Evolutionary conservation across 2,797 vertebrate genomes (phyloP).

Genomic region (Dicrostonyx torquatus): DNA sequence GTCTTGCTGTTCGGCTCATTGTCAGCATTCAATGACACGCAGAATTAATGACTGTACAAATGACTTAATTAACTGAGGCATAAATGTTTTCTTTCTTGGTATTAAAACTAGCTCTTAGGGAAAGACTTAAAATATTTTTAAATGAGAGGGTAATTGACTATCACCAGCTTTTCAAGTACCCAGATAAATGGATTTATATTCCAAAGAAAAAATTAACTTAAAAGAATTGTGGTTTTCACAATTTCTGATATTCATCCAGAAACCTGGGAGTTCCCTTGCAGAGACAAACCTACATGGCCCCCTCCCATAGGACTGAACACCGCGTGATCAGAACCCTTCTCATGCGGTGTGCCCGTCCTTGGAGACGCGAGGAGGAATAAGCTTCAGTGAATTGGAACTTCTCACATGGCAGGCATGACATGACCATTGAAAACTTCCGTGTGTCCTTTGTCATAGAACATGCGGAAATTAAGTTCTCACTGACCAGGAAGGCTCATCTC

Average conservation of each 20-base stretch:
- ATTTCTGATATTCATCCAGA: neutral
- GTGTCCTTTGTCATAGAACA: neutral
- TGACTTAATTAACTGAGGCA: neutral
- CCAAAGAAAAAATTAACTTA: constrained; percentile 26
- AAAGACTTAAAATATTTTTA: constrained; percentile 62
- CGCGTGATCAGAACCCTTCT: neutral
- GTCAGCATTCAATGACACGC: neutral
- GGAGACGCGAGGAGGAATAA: neutral
- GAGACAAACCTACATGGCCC: neutral
- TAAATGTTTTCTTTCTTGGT: constrained; percentile 47
- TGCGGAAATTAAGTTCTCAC: neutral
- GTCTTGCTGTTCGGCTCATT: neutral
- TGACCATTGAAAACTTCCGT: neutral
- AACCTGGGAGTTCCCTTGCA: neutral
- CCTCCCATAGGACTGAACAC: neutral
- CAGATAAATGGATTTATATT: constrained; percentile 9
- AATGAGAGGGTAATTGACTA: constrained; percentile 44
- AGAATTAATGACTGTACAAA: constrained; percentile 7
- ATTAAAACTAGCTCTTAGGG: constrained; percentile 50
- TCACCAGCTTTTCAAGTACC: constrained; percentile 20
- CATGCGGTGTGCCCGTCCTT: neutral
- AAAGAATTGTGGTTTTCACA: constrained; percentile 32
- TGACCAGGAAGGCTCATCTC: neutral
- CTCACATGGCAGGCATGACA: neutral
- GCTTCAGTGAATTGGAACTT: constrained; percentile 22